Conservation (phyloP, 2,113 vertebrate genomes). For the Xenotilapia caudafasciata region DNA sequence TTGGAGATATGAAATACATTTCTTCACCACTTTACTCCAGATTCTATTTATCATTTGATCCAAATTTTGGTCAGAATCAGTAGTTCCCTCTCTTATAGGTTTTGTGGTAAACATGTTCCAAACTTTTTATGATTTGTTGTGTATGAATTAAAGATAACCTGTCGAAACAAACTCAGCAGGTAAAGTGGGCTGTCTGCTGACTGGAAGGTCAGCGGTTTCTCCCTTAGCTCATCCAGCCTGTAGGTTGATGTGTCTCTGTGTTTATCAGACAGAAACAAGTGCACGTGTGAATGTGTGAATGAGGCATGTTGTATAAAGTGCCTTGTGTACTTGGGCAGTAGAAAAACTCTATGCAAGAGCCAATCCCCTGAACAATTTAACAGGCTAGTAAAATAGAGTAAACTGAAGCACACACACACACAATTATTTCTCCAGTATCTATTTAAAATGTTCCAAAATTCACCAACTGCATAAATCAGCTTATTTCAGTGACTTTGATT, state of each 20-base stretch:
- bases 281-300: not conserved
- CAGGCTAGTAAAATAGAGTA: not conserved
- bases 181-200: not conserved
- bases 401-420: not conserved
- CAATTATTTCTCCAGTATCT: not conserved
- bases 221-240: not conserved
- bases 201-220: not conserved
- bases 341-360: not conserved
- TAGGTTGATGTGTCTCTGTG: not conserved
- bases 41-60: not conserved
- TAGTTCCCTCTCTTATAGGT: not conserved
- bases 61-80: not conserved
- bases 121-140: not conserved
- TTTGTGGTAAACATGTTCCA: not conserved
- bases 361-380: not conserved
- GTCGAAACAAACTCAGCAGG: not conserved
- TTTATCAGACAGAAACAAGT: not conserved
- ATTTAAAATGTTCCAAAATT: not conserved
- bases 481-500: not conserved
- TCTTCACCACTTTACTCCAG: not conserved
- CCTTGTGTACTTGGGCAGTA: not conserved
- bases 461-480: not conserved
- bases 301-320: not conserved
- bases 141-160: not conserved
- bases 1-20: not conserved